These are phyloP conservation scores for Notodonta ziczac DNA, from an alignment of 2,888 invertebrate genomes.

Conservation along the genomic window DNA sequence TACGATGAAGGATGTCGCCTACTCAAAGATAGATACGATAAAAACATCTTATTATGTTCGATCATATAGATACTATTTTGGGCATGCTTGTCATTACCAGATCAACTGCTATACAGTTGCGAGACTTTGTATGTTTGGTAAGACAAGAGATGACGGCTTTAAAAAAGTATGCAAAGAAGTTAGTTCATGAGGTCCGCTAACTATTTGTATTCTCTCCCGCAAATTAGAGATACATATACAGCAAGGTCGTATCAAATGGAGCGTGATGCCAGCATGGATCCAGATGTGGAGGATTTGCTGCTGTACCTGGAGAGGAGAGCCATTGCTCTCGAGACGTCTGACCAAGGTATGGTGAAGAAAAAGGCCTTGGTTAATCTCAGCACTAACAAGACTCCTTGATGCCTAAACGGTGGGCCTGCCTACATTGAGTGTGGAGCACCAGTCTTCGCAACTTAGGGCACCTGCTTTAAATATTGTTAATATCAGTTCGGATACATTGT, in stretches of 20 bases:
- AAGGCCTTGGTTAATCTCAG: not conserved
- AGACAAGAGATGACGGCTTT: conserved; percentile 20
- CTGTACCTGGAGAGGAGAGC: not conserved
- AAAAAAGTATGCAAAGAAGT: conserved; percentile 12
- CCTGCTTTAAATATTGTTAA: no score
- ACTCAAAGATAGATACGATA: conserved; percentile 17
- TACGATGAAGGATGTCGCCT: conserved; percentile 14
- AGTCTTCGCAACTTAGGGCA: no score
- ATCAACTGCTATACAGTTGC: conserved; percentile 7
- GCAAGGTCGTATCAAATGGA: conserved; percentile 17
- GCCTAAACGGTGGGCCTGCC: conserved; percentile 9
- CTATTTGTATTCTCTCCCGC: conserved; percentile 19
- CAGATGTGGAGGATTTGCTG: not conserved
- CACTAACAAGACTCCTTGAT: not conserved
- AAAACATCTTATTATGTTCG: conserved; percentile 14
- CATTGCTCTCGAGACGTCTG: not conserved
- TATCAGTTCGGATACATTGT: no score
- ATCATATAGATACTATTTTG: conserved; percentile 13
- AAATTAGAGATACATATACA: conserved; percentile 22
- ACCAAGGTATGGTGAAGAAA: not conserved
- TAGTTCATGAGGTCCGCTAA: conserved; percentile 17
- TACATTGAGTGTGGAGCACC: no score
- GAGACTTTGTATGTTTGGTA: conserved; percentile 17
- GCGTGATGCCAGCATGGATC: conserved; percentile 8
- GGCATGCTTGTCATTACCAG: conserved; percentile 6